phyloP scores from a whole-genome alignment of 2,797 vertebrate species.

The Microctenopoma stevenorrisi region DNA sequence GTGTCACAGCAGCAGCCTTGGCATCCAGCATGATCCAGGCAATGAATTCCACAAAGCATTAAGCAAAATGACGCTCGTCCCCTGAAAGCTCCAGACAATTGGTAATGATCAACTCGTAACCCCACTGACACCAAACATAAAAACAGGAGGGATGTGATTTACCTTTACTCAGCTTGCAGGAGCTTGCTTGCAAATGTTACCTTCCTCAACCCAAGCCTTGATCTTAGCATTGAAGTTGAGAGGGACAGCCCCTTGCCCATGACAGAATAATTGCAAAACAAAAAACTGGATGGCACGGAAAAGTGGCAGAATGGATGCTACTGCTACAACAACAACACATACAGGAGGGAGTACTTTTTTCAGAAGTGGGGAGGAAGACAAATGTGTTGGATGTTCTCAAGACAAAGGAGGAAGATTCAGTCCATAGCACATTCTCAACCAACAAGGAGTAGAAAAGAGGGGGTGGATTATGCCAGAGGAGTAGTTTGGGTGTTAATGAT shows the following conservation, averaged over 20 bases:
- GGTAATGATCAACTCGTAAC: conserved; percentile 72
- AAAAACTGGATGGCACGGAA: conserved; percentile 75
- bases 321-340: conserved; percentile 80
- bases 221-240: conserved; percentile 79
- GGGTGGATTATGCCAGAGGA: conserved; percentile 71
- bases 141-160: conserved; percentile 82
- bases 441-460: conserved; percentile 77
- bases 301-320: conserved; percentile 79
- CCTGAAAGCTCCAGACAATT: conserved; percentile 67
- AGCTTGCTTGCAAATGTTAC: conserved; percentile 75
- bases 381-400: conserved; percentile 81
- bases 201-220: conserved; percentile 82
- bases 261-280: conserved; percentile 68
- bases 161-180: conserved; percentile 83
- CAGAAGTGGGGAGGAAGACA: conserved; percentile 81
- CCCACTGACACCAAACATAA: conserved; percentile 78
- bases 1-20: conserved; percentile 82
- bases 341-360: conserved; percentile 57
- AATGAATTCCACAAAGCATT: conserved; percentile 84
- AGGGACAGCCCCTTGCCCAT: conserved; percentile 72
- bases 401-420: conserved; percentile 86
- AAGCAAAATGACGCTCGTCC: conserved; percentile 77
- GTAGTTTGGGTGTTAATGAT: conserved; percentile 48
- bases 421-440: conserved; percentile 83
- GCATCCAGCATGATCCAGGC: conserved; percentile 85